These are phyloP conservation scores for Ardeotis arabs DNA, from an alignment of 2,113 vertebrate genomes.

Conservation along the genomic window DNA sequence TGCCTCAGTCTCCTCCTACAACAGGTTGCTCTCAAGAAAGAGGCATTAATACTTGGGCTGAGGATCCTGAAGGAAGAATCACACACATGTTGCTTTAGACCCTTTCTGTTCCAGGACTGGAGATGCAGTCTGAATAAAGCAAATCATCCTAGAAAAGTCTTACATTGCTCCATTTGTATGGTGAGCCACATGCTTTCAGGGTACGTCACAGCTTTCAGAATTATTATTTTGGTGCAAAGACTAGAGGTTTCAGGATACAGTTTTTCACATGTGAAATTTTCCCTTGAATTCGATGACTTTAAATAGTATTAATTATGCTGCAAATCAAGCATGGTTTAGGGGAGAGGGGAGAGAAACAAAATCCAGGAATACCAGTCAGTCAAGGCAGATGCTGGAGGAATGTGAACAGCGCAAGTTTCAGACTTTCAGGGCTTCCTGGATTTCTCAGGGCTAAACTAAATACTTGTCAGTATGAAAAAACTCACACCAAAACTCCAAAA, in stretches of 20 bases:
- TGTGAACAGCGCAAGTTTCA: not conserved
- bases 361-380: not conserved
- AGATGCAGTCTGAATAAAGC: not conserved
- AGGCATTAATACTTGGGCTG: not conserved
- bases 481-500: not conserved
- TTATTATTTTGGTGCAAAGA: not conserved
- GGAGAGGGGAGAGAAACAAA: not conserved
- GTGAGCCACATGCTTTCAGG: not conserved
- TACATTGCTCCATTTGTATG: not conserved
- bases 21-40: not conserved
- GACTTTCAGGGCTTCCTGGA: not conserved
- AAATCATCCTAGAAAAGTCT: not conserved
- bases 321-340: not conserved
- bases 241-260: not conserved
- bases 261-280: not conserved
- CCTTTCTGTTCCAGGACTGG: not conserved
- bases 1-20: not conserved
- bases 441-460: not conserved
- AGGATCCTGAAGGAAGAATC: not conserved
- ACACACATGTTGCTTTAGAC: not conserved
- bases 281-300: not conserved
- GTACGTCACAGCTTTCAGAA: not conserved
- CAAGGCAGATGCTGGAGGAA: not conserved
- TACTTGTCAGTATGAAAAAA: not conserved
- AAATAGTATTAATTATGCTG: not conserved